Percentiles rank a stretch among this genome's conserved stretches.
Evolutionary conservation across 1,140 invertebrate species (phyloP).

Genomic region (Papilio dardanus): DNA sequence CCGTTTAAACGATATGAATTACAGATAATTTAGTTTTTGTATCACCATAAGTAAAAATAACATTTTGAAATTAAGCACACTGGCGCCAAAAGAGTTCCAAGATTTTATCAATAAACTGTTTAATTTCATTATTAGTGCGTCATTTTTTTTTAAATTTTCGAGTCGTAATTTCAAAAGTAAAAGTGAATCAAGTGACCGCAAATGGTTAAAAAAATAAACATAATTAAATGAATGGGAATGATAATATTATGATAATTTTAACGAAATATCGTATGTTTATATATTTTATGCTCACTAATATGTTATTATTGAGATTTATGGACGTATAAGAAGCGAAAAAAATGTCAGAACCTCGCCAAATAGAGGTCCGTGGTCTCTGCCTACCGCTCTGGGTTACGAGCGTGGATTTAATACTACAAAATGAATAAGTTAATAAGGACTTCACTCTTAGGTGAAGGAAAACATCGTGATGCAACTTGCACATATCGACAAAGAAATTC

Average conservation of each 20-base stretch:
- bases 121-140: neutral
- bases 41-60: neutral
- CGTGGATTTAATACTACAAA: no score
- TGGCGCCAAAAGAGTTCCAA: neutral
- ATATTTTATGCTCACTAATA: no score
- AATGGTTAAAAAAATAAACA: neutral
- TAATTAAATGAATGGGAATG: no score
- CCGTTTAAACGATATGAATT: neutral
- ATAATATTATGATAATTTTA: neutral
- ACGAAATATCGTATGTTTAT: neutral
- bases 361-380: no score
- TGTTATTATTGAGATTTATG: no score
- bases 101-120: constrained; percentile 16
- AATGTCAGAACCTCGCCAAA: no score
- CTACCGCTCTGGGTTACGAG: no score
- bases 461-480: no score
- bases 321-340: no score
- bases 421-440: no score
- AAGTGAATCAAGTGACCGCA: constrained; percentile 8
- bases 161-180: constrained; percentile 20
- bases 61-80: neutral
- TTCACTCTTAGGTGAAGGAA: no score
- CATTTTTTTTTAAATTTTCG: neutral
- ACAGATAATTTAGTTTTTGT: neutral
- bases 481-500: no score